phyloP scores from a whole-genome alignment of 2,888 invertebrate genomes.

The Gastrophysa polygoni region DNA sequence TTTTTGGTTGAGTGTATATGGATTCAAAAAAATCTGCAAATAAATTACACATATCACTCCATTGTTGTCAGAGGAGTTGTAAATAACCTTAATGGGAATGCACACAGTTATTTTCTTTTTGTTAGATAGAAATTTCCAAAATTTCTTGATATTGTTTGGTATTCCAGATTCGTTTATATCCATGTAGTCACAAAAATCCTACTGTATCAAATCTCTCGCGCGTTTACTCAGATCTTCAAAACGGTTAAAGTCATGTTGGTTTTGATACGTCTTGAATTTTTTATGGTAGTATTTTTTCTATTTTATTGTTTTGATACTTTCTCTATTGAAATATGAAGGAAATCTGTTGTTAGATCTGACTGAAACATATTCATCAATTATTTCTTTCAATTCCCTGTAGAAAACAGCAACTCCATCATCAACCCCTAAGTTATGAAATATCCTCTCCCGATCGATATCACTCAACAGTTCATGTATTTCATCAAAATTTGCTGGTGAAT shows the following conservation, averaged over 20 bases:
- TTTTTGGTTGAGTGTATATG: not conserved
- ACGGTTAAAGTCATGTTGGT: not conserved
- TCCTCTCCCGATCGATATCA: not conserved
- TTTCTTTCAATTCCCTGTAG: constrained; percentile 2
- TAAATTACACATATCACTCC: not conserved
- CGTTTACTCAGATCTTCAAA: not conserved
- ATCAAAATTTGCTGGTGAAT: not conserved
- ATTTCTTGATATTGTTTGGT: not conserved
- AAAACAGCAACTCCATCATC: constrained; percentile 1
- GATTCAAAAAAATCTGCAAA: constrained; percentile 7
- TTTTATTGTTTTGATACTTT: not conserved
- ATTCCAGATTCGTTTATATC: constrained; percentile 2
- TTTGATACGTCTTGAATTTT: constrained; percentile 1
- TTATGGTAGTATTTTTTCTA: not conserved
- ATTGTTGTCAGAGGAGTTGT: not conserved
- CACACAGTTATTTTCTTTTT: not conserved
- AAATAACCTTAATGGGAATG: not conserved
- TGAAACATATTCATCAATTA: not conserved
- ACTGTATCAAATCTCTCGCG: not conserved
- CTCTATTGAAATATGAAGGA: not conserved
- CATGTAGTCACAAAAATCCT: not conserved
- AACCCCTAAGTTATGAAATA: not conserved
- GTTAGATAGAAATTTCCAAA: not conserved
- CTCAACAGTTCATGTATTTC: not conserved
- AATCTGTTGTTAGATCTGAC: not conserved